phyloP scores from a whole-genome alignment of 2,888 invertebrate species.

The Apotomis capreana region DNA sequence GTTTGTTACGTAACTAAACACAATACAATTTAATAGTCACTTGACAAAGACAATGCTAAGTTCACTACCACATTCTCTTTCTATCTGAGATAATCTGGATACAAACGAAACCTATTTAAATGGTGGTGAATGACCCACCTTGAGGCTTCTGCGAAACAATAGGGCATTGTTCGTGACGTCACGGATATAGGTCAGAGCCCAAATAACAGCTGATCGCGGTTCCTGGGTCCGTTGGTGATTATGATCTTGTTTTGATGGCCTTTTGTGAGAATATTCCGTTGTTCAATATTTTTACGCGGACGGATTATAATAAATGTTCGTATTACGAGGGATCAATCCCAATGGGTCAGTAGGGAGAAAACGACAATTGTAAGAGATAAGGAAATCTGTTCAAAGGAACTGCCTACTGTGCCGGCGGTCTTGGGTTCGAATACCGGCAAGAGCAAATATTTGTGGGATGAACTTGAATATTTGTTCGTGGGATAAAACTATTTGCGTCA shows the following conservation, averaged over 20 bases:
- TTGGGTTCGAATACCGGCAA: too few relatives aligned
- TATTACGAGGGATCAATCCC: too few relatives aligned
- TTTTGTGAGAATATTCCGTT: too few relatives aligned
- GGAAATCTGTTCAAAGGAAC: too few relatives aligned
- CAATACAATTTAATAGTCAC: slow-evolving; percentile 69
- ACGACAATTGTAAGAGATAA: too few relatives aligned
- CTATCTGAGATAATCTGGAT: slow-evolving; percentile 76
- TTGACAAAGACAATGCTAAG: slow-evolving; percentile 66
- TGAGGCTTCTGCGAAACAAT: slow-evolving; percentile 82
- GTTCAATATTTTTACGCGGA: too few relatives aligned
- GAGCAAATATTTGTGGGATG: too few relatives aligned
- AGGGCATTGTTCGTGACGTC: slow-evolving; percentile 81
- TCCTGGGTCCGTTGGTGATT: slow-evolving; percentile 52
- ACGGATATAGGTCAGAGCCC: slow-evolving; percentile 81
- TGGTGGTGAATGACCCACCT: slow-evolving; percentile 80
- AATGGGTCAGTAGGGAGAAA: too few relatives aligned
- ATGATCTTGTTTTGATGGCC: slow-evolving; percentile 43
- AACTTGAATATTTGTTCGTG: too few relatives aligned
- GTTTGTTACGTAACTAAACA: slow-evolving; percentile 59
- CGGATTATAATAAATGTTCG: too few relatives aligned
- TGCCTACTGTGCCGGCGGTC: too few relatives aligned
- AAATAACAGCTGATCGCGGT: slow-evolving; percentile 81
- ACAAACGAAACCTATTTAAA: slow-evolving; percentile 79
- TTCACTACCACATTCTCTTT: slow-evolving; percentile 71
- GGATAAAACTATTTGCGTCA: neutral